These are phyloP conservation scores for Bombyx huttoni DNA, from an alignment of 2,888 invertebrate genomes.

Conservation along the genomic window DNA sequence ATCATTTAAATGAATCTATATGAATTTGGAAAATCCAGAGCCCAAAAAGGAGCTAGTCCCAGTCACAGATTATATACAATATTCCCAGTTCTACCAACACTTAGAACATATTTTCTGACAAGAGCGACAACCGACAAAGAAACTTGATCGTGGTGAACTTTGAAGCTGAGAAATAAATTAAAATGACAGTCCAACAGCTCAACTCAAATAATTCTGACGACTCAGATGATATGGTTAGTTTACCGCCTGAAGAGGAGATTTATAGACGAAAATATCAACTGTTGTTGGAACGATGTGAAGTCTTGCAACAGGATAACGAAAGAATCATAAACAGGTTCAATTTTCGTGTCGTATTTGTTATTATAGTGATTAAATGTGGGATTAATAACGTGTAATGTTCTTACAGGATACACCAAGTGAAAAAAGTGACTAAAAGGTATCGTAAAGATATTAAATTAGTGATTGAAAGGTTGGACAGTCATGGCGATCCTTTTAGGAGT, in stretches of 20 bases:
- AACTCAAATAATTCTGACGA: constrained; percentile 71
- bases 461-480: constrained; percentile 77
- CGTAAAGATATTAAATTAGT: constrained; percentile 79
- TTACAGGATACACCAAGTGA: constrained; percentile 78
- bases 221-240: constrained; percentile 69
- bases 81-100: background rate
- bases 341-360: constrained; percentile 18
- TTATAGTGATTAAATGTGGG: constrained; percentile 11
- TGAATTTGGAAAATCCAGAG: background rate
- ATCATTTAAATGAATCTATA: background rate
- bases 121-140: constrained; percentile 42
- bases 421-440: constrained; percentile 77
- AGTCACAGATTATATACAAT: background rate
- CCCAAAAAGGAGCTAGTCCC: too few species aligned
- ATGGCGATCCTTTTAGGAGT: constrained; percentile 79
- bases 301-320: constrained; percentile 83
- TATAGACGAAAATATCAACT: constrained; percentile 82
- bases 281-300: constrained; percentile 80
- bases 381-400: constrained; percentile 15
- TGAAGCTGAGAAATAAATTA: constrained; percentile 66
- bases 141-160: constrained; percentile 58
- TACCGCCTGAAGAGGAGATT: constrained; percentile 75
- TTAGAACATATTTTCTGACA: constrained; percentile 15
- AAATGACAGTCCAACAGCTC: constrained; percentile 71
- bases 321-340: constrained; percentile 77